These are phyloP conservation scores for Oostethus manadensis DNA, from an alignment of 2,113 vertebrate genomes.

Conservation along the genomic window DNA sequence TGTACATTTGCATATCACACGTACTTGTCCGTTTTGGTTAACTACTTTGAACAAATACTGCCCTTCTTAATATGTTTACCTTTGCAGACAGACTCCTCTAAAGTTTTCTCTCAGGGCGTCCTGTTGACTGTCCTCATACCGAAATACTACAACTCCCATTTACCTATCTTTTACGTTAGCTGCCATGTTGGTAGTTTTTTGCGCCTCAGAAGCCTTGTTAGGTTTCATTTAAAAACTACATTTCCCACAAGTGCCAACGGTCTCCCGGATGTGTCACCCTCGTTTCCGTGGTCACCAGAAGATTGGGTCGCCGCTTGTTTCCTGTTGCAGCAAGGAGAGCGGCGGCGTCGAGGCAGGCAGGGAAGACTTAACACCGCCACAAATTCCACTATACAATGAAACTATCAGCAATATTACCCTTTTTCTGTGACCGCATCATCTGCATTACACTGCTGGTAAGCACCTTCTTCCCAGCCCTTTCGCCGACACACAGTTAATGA, in stretches of 20 bases:
- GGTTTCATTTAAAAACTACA: conserved; percentile 15
- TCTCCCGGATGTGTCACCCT: background rate
- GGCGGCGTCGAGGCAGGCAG: conserved; percentile 66
- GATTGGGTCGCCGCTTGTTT: conserved; percentile 64
- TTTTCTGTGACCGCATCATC: conserved; percentile 58
- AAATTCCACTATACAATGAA: conserved; percentile 73
- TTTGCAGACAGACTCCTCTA: conserved; percentile 21
- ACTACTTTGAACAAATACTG: background rate
- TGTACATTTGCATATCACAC: conserved; percentile 17
- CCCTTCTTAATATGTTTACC: conserved; percentile 35
- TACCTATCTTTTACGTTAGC: background rate
- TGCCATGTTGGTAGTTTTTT: conserved; percentile 54
- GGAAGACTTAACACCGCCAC: conserved; percentile 59
- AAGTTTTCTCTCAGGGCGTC: conserved; percentile 60
- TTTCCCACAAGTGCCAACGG: conserved; percentile 36
- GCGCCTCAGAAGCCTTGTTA: accelerated
- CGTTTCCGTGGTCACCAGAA: conserved; percentile 66
- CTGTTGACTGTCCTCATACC: conserved; percentile 41
- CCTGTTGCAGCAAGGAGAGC: conserved; percentile 63
- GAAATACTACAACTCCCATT: conserved; percentile 68
- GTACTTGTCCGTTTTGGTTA: background rate
- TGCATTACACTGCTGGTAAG: conserved; percentile 71
- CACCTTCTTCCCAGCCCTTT: background rate
- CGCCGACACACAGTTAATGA: background rate
- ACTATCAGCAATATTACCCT: conserved; percentile 60